Evolutionary conservation across 2,113 vertebrate genomes (phyloP), one percentile per base, ranked within the genome.

Genomic region (Hystrix cristata): DNA sequence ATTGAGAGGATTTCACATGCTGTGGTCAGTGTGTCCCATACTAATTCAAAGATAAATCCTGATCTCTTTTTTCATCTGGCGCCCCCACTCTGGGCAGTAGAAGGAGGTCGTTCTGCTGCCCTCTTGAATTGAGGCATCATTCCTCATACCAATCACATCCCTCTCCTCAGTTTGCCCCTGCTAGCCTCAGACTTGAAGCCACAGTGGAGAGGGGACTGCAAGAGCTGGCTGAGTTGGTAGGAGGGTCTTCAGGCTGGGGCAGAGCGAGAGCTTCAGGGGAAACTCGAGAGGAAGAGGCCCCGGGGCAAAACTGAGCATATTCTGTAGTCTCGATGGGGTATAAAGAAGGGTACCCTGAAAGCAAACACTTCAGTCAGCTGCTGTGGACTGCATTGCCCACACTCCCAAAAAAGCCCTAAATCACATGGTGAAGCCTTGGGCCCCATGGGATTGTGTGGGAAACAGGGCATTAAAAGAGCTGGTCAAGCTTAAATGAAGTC

Each of bases 241-340:
- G 1, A 31, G 74, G 18, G 2, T 51, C 29, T 71, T 69, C 31
- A 74, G 59, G 21, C 55, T 83, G 14, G 48, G 25, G 16, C 12
- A 13, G 59, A 21, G 1, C 6, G 72, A 38, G 51, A 76, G 12
- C 16, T 93, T 67, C 19, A 12, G 83, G 43, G 9, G 11, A 51
- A n/a, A 5, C 3, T 8, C 5, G 59, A 2, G 23, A 69, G 34
- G 12, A 48, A 51, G 31, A 62, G 27, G 4, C 51, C 57, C 27
- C 0, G 0, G 15, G 27, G 14, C 34, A 78, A 57, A 86, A 15
- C 23, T 19, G 34, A 92, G 76, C 23, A 7, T 9, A 16, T 60
- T 38, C 4, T 0, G 14, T 31, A 19, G 43, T 27, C 27, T 25
- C 53, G 29, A 0, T 0, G 1, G 38, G 8, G 27, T 9, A 3